Evolutionary conservation across 2,888 invertebrate species (phyloP), one percentile per base, ranked within the genome.

Genomic region (Candidula unifasciata): DNA sequence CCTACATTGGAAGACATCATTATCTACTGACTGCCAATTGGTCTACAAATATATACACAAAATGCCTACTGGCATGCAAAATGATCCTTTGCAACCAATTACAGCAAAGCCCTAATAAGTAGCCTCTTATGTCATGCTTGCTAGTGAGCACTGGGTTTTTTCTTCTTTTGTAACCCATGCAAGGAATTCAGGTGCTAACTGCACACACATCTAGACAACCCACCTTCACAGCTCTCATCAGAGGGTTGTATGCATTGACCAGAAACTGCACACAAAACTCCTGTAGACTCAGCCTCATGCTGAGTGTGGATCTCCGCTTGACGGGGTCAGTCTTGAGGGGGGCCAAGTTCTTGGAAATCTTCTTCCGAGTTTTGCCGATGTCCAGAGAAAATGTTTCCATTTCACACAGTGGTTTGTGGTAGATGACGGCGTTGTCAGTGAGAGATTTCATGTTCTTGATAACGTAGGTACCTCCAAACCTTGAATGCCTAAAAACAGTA

Each of bases 251-350:
- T 81, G 97, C 96, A 79, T 96, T 97, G 92, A 97, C 96, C 87
- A 99, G 94, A 93, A 99, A 97, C 94, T 98, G 97, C 87, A 96
- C 96, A 94, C 98, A 98, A 94, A 99, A 99, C 92, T 98, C 97
- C 94, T 97, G 97, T 84, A 94, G 95, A 94, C 98, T 97, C 88
- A 98, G 95, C 89, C 98, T 93, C 80, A 99, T 96, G 90, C 97
- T 96, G 92, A 98, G 96, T 21, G 97, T 97, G 82, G 99, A 98
- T 87, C 96, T 95, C 44, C 98, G 95, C 87, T 96, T 96, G 82
- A 95, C 93, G 88, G 94, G 94, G 5, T 94, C 94, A 77, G 96
- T 96, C 92, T 89, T 91, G 91, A 97, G 95, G 16, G 96, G 96
- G 90, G 95, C 94, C 80, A 96, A 95, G 92, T 97, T 97, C 93